Evolutionary conservation across 2,888 invertebrate species (phyloP), one percentile per base, ranked within the genome.

Genomic region (Synergus gifuensis): DNA sequence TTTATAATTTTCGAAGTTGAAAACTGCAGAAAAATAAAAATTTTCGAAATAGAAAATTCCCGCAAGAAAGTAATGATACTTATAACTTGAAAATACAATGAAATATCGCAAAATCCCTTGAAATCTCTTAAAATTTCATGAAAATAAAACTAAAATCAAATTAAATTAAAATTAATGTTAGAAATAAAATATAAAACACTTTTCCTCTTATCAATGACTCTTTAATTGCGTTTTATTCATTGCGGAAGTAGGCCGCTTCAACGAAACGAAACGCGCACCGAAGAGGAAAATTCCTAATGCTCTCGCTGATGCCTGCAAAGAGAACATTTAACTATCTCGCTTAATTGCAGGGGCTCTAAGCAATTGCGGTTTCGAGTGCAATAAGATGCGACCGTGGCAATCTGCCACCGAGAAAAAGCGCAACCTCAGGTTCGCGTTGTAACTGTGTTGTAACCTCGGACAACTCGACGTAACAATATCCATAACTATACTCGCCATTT

Each of bases 291-390:
- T 28, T 46, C 49, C 28, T 49, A 49, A 49, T 49, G 16, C 7
- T 8, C 11, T 60, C 22, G 60, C 46, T 69, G 49, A 69, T 28
- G 49, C 16, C 22, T 46, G 64, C 40, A 69, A 46, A n/a, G 46
- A 69, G 69, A 69, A 46, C 18, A 46, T 49, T 69, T 69, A 69
- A 69, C 46, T 28, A 69, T 78, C 83, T 80, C 85, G 82, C 82
- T 87, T 87, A 87, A 87, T 87, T 86, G 85, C 83, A 82, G 79
- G 79, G 81, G 81, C 84, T 87, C 69, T 81, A 81, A 81, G 86
- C 88, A 83, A 86, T 85, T 86, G 88, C 85, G 87, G 87, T 87
- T 88, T 82, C 28, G 81, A 81, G 81, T 81, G 77, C 86, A 87
- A 83, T 83, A 76, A 76, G 54, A 60, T 69, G 49, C 77, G 87